phyloP scores from a whole-genome alignment of 2,113 vertebrate genomes.

The Xerus inauris region DNA sequence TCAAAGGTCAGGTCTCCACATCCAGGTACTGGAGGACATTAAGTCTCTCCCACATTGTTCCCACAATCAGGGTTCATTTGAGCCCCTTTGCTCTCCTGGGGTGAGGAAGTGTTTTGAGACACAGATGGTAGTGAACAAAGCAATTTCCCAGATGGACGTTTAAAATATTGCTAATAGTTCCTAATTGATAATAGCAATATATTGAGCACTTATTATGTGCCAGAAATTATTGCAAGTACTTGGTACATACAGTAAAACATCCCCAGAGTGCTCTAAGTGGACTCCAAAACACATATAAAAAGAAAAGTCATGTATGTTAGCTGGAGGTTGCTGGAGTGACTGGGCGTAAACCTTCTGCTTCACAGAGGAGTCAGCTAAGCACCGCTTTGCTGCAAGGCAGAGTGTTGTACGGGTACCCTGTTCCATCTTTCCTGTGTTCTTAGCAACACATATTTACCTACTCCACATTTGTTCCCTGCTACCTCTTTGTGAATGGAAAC shows the following conservation, averaged over 20 bases:
- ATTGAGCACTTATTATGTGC: not conserved
- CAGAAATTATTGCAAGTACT: not conserved
- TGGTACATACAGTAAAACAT: not conserved
- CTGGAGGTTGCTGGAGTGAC: not conserved
- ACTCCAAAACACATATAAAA: too few species aligned
- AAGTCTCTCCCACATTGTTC: not conserved
- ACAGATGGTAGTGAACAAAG: not conserved
- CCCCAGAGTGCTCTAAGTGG: fast-evolving
- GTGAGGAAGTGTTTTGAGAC: not conserved
- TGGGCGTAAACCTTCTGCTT: not conserved
- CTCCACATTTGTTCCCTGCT: not conserved
- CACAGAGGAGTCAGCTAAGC: not conserved
- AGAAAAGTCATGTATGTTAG: not conserved
- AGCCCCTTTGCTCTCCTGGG: not conserved
- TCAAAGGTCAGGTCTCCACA: not conserved
- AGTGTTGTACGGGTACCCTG: not conserved
- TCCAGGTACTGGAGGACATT: not conserved
- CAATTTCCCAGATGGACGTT: not conserved
- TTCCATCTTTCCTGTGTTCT: not conserved
- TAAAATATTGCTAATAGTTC: not conserved
- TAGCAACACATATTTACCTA: not conserved
- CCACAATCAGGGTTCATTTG: not conserved
- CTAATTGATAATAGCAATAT: not conserved
- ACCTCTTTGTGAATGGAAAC: not conserved
- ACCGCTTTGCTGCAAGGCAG: not conserved